Conservation (phyloP, 2,113 vertebrate genomes). For the Alethe diademata region DNA sequence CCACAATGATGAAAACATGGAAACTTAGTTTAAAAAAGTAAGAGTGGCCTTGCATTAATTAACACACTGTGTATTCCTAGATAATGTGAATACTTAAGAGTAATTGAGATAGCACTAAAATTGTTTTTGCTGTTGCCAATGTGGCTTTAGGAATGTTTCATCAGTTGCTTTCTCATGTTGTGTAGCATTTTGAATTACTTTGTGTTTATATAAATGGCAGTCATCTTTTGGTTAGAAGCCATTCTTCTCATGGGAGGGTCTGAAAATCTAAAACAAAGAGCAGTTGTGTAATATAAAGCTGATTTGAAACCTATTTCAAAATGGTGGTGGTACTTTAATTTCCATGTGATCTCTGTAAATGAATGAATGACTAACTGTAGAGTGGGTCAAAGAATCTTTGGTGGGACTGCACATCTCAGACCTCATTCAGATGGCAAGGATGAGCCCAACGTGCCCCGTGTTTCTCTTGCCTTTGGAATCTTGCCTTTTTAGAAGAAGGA, state of each 20-base stretch:
- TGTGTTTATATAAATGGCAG: not conserved
- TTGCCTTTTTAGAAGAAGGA: not conserved
- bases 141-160: not conserved
- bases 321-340: not conserved
- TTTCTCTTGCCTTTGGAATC: not conserved
- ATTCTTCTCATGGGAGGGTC: not conserved
- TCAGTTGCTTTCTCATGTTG: not conserved
- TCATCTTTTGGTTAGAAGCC: not conserved
- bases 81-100: not conserved
- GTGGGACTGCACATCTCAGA: accelerated
- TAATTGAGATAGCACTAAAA: not conserved
- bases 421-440: not conserved
- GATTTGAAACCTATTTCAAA: not conserved
- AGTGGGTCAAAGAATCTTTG: not conserved
- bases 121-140: not conserved
- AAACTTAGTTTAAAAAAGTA: not conserved
- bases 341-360: not conserved
- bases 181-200: not conserved
- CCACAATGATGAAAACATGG: not conserved
- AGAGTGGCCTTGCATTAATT: not conserved
- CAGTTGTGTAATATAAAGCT: not conserved
- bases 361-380: not conserved
- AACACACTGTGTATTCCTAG: not conserved
- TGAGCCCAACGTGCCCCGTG: accelerated
- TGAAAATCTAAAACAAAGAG: not conserved